These are phyloP conservation scores for Colletes collaris DNA, from an alignment of 2,888 invertebrate species.

Conservation along the genomic window DNA sequence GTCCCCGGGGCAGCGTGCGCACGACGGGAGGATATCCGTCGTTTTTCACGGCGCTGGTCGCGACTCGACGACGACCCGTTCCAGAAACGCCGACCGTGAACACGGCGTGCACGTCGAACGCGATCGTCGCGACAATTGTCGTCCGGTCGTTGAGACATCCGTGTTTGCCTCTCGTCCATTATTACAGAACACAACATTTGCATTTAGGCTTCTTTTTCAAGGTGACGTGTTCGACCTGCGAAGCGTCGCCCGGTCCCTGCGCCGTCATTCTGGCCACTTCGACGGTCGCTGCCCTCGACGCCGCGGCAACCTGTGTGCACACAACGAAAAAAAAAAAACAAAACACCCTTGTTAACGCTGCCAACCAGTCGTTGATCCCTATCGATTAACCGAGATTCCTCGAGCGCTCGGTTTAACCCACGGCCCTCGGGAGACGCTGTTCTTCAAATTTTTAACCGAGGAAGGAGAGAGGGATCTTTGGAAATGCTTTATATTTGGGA, in stretches of 20 bases:
- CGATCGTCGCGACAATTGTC: slow-evolving; percentile 13
- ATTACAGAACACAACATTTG: slow-evolving; percentile 97
- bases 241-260: slow-evolving; percentile 89
- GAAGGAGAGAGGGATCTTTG: too few species aligned
- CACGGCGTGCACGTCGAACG: neutral
- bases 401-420: too few species aligned
- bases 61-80: neutral
- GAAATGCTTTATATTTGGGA: too few species aligned
- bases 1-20: neutral
- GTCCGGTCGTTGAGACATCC: slow-evolving; percentile 29
- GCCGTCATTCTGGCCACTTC: slow-evolving; percentile 89
- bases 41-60: slow-evolving; percentile 13
- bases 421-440: too few species aligned
- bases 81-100: slow-evolving; percentile 15
- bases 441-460: too few species aligned
- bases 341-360: neutral
- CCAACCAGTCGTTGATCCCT: neutral
- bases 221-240: slow-evolving; percentile 95
- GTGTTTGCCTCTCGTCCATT: slow-evolving; percentile 79
- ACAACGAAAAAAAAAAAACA: neutral
- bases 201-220: slow-evolving; percentile 98
- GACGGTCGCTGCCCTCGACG: slow-evolving; percentile 85
- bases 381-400: too few species aligned
- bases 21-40: neutral
- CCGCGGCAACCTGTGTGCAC: slow-evolving; percentile 71